Base-by-base conservation (phyloP, 2,797 vertebrate genomes). In the Paguma larvata region DNA sequence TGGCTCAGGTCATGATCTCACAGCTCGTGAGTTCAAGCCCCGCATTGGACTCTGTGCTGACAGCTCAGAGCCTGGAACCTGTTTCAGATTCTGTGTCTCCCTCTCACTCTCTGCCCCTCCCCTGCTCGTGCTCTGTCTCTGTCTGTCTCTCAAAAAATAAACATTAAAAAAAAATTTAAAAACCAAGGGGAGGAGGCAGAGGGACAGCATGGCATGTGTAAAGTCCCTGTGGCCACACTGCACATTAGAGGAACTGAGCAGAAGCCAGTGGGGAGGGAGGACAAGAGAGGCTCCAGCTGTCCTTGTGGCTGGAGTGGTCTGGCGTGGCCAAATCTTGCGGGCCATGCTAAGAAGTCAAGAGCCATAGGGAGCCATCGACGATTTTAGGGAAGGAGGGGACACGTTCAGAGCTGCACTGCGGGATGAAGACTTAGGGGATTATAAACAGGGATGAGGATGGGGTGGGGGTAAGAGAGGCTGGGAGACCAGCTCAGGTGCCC, bases 31-130 rank as follows among this genome's bases (percentile, higher is more conserved):
- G 56, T 59, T 59, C 16, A 8, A 59, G 56, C 56, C 56, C 56
- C 8, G 1, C 0, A 0, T 7, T 2, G 1, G 21, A 21, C 16
- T 53, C 53, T 53, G 18, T 53, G 53, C 0, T 5, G 5, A 53
- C 8, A 3, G 56, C 56, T 59, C 56, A 23, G 56, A 59, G 56
- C 56, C 56, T 59, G 56, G 56, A 23, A 3, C 56, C 56, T 23
- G 56, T 8, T 23, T 59, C 3, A 2, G 56, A 23, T 59, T 59
- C 56, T 10, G 56, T 53, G 16, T 53, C 56, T 59, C 56, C 21
- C 56, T 59, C 21, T 59, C 8, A 0, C 51, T 59, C 56, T 59
- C 19, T 59, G 21, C 19, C 56, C 56, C 56, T 59, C 56, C 56
- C 0, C 2, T 23, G 56, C 56, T 59, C 56, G 3, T 59, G 56